Conservation (phyloP, 2,888 invertebrate species). For the Polydrusus pterygomalis region DNA sequence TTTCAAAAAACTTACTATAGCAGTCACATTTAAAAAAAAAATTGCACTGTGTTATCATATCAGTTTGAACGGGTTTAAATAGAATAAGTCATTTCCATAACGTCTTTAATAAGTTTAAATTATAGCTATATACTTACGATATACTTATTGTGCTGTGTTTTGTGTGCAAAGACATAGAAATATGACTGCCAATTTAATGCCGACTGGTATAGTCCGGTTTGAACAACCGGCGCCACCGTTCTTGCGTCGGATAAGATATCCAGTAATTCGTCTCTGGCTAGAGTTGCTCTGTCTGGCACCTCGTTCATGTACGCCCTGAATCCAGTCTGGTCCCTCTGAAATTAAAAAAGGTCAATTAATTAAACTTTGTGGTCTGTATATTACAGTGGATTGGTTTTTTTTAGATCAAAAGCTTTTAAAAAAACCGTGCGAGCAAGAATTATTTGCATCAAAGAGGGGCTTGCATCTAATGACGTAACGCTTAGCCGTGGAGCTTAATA, state of each 20-base stretch:
- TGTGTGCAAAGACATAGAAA: constrained; percentile 92
- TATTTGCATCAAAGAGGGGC: no score
- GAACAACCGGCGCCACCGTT: constrained; percentile 87
- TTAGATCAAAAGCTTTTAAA: no score
- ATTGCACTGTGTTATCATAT: no score
- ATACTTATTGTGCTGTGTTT: constrained; percentile 85
- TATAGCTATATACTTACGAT: constrained; percentile 79
- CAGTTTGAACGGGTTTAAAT: no score
- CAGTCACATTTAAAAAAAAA: no score
- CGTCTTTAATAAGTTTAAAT: constrained; percentile 11
- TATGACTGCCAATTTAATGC: constrained; percentile 85
- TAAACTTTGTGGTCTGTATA: background rate
- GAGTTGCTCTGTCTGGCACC: constrained; percentile 64
- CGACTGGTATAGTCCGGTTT: constrained; percentile 85
- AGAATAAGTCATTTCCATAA: no score
- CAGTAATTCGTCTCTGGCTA: constrained; percentile 82
- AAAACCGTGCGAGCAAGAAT: no score
- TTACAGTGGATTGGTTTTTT: no score
- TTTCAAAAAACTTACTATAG: no score
- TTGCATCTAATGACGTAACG: no score
- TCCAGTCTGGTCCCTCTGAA: constrained; percentile 59
- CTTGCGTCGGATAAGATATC: constrained; percentile 93
- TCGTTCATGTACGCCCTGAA: constrained; percentile 53
- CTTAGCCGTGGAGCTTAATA: no score
- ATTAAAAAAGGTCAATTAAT: constrained; percentile 41